A percentile compares a stretch with the other conserved stretches of the same genome.
Evolutionary conservation across 2,113 vertebrate genomes (phyloP).

Genomic region (Bagarius yarrelli): DNA sequence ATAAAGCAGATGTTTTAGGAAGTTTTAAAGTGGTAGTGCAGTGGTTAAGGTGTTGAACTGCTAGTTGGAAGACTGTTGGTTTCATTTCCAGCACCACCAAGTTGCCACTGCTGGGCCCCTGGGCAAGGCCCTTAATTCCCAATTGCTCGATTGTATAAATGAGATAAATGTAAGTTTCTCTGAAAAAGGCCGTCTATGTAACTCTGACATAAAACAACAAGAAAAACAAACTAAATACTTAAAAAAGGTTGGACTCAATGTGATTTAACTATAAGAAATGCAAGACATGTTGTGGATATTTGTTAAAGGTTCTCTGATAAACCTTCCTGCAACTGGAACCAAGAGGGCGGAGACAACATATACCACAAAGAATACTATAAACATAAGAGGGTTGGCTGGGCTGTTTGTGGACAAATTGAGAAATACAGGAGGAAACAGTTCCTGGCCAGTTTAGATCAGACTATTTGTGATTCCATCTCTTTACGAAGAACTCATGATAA

Average conservation of each 20-base stretch:
- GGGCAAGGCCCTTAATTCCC: too few relatives aligned
- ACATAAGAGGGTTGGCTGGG: constrained; percentile 17
- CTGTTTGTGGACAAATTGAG: constrained; percentile 20
- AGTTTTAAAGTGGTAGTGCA: too few relatives aligned
- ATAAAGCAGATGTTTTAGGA: too few relatives aligned
- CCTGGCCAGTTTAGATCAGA: neutral
- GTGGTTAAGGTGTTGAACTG: too few relatives aligned
- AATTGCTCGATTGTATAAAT: too few relatives aligned
- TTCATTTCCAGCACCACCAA: too few relatives aligned
- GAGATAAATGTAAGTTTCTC: too few relatives aligned
- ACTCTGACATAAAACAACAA: neutral
- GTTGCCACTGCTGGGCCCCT: too few relatives aligned
- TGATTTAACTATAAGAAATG: neutral
- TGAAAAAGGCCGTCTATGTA: too few relatives aligned
- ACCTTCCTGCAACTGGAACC: neutral
- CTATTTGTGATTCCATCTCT: neutral
- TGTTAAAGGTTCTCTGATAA: neutral
- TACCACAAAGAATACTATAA: constrained; percentile 14
- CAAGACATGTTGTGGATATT: neutral
- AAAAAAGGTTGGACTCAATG: neutral
- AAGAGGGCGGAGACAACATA: neutral
- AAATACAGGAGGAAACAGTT: constrained; percentile 1
- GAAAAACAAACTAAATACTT: neutral
- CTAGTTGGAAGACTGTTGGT: too few relatives aligned
- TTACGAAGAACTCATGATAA: neutral